Evolutionary conservation across 2,113 vertebrate species (phyloP).

Genomic region (Eulemur macaco): DNA sequence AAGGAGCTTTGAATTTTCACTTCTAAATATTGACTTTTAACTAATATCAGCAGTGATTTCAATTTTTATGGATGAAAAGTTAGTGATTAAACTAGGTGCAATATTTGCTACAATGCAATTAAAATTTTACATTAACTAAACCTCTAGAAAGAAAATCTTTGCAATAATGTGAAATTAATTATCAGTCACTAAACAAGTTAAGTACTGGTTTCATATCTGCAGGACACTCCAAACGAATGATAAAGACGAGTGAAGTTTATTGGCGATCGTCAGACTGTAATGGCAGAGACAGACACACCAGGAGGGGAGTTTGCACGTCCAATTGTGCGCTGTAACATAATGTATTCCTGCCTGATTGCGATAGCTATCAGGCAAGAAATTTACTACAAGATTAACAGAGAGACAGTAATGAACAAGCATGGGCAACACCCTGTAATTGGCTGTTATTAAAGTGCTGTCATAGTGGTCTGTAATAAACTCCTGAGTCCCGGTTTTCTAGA

Average conservation of each 20-base stretch:
- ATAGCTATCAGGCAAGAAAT: constrained; percentile 83
- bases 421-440: constrained; percentile 78
- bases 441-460: constrained; percentile 80
- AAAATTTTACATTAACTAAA: constrained; percentile 35
- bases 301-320: constrained; percentile 62
- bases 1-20: constrained; percentile 83
- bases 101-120: constrained; percentile 62
- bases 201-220: neutral
- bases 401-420: constrained; percentile 82
- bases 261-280: constrained; percentile 63
- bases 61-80: constrained; percentile 84
- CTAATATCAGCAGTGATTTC: constrained; percentile 83
- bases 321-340: constrained; percentile 68
- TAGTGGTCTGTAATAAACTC: constrained; percentile 73
- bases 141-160: constrained; percentile 66
- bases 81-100: constrained; percentile 77
- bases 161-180: constrained; percentile 63
- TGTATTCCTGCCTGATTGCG: constrained; percentile 76
- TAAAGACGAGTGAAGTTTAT: constrained; percentile 63
- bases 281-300: constrained; percentile 60
- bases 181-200: constrained; percentile 5
- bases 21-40: constrained; percentile 89
- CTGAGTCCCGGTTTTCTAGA: constrained; percentile 64
- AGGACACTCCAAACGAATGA: constrained; percentile 22
- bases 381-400: constrained; percentile 84